Evolutionary conservation across 2,797 vertebrate genomes (phyloP), one percentile per base, ranked within the genome.

Genomic region (Crocodylus rhombifer): DNA sequence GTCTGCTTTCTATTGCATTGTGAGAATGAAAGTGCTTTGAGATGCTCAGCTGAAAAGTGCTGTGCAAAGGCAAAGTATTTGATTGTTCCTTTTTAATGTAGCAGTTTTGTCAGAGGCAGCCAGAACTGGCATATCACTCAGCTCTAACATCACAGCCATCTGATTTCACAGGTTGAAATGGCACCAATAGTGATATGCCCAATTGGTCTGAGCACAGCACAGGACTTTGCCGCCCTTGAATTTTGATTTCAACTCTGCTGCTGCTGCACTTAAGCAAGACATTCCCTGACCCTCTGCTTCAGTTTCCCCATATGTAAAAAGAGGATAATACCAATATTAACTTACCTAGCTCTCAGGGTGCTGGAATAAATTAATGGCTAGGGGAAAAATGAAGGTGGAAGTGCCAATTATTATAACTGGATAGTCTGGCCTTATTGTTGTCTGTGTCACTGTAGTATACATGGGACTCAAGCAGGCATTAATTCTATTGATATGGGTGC

Each of bases 131-230:
- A 62, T 62, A 62, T 62, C 7, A 25, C 4, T 62, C 62, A 7
- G 62, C 90, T 83, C 33, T 51, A 93, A 75, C 80, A 79, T 6
- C 67, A 4, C 56, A 63, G 30, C 91, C 69, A 65, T 56, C 63
- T 20, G 69, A 9, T 96, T 65, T 79, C 76, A 61, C 80, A 11
- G 12, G 23, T 25, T 62, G 74, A 60, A 63, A 85, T 62, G 20
- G 1, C 71, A 51, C 30, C 69, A 65, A 76, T 20, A 90, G 84
- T 7, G 80, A 21, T 3, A 26, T 75, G 89, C 81, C 79, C 91
- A 62, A 82, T 10, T 42, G 82, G 86, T 26, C 42, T 93, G 80
- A 88, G 84, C 92, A 77, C 89, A 87, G 62, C 82, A 63, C 60
- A 23, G 61, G 61, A 25, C 21, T 23, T 25, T 25, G 61, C 8